Conservation (phyloP, 2,113 vertebrate species). For the Hypanus sabinus region DNA sequence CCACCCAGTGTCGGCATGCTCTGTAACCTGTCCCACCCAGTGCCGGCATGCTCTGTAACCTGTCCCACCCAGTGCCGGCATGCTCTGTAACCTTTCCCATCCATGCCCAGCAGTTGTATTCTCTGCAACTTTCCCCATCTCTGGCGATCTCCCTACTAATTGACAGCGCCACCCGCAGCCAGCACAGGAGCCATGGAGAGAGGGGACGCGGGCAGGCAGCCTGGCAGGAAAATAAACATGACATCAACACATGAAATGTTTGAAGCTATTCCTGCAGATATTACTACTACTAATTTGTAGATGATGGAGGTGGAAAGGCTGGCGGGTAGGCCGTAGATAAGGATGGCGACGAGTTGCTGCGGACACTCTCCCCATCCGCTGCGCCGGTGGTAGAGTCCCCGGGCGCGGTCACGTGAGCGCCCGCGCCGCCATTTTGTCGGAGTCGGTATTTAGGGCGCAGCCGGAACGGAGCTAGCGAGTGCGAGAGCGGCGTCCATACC, state of each 20-base stretch:
- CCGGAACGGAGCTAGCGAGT: neutral
- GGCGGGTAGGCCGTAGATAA: neutral
- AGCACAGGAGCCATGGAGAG: neutral
- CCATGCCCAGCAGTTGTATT: no score
- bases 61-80: no score
- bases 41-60: no score
- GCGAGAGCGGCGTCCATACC: neutral
- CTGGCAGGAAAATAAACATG: neutral
- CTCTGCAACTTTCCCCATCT: neutral
- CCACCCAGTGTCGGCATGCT: no score
- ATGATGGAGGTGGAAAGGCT: no score
- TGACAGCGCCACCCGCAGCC: neutral
- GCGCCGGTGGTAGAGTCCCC: neutral
- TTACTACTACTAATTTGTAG: neutral
- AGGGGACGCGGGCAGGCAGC: neutral
- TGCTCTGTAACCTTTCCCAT: no score
- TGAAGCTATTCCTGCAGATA: neutral
- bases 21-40: no score
- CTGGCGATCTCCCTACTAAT: neutral
- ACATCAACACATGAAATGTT: no score
- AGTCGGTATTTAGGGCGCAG: constrained; percentile 1
- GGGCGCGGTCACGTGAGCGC: constrained; percentile 12
- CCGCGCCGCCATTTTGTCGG: constrained; percentile 25
- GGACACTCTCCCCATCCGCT: neutral
- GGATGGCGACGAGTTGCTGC: neutral